A percentile compares a stretch with the other conserved stretches of the same genome.
Conservation (phyloP, 2,113 vertebrate species). For the Condylura cristata region DNA sequence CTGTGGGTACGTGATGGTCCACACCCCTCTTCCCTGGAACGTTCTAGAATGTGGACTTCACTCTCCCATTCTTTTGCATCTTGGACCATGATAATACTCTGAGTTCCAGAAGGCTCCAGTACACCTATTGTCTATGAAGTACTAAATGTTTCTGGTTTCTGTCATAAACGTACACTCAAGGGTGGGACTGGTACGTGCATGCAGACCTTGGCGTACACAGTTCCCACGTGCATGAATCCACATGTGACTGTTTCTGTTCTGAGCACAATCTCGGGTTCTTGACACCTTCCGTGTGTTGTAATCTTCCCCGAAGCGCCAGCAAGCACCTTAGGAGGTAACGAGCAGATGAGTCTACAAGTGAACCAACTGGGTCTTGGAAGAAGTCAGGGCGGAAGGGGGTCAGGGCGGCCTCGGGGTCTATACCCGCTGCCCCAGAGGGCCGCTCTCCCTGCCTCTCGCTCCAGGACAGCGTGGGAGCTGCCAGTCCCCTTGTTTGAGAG, state of each 20-base stretch:
- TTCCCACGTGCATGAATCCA: too few relatives aligned
- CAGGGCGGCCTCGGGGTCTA: fast-evolving
- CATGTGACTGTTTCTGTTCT: neutral
- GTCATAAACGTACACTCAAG: too few relatives aligned
- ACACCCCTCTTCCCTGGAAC: neutral
- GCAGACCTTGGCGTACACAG: too few relatives aligned
- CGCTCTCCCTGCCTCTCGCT: neutral
- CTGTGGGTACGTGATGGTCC: too few relatives aligned
- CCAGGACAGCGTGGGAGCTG: neutral
- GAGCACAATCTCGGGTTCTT: neutral
- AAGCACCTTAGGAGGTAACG: neutral
- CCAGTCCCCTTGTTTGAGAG: neutral
- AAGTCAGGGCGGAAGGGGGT: too few relatives aligned
- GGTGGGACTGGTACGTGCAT: too few relatives aligned
- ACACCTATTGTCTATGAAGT: neutral
- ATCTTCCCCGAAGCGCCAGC: neutral
- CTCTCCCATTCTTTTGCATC: neutral
- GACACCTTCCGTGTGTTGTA: neutral
- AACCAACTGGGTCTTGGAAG: neutral
- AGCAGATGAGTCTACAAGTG: neutral
- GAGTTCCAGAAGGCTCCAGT: neutral
- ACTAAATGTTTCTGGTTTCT: too few relatives aligned
- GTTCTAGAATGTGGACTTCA: neutral
- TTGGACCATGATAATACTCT: neutral
- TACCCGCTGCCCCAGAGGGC: neutral